These are phyloP conservation scores for Mongoloraphidia duomilia DNA, from an alignment of 2,888 invertebrate genomes.

Conservation along the genomic window DNA sequence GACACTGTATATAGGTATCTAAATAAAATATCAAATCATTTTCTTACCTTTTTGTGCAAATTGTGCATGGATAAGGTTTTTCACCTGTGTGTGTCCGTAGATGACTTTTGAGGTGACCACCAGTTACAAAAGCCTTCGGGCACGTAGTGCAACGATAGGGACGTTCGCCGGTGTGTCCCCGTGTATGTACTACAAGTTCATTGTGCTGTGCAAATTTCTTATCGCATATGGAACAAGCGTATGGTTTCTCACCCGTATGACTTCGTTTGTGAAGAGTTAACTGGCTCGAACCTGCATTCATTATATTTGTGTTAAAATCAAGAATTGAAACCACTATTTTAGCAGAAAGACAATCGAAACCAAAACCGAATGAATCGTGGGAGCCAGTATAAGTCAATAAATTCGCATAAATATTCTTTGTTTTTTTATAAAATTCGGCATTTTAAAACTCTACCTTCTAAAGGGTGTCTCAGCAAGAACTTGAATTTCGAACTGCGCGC, in stretches of 20 bases:
- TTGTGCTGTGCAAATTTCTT: constrained; percentile 7
- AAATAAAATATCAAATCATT: too few relatives aligned
- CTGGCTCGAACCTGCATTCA: constrained; percentile 5
- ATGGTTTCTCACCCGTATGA: constrained; percentile 8
- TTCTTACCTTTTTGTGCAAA: constrained; percentile 2
- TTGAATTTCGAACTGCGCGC: too few relatives aligned
- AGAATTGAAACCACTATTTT: not conserved
- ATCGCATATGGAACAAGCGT: constrained; percentile 3
- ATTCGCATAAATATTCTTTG: too few relatives aligned
- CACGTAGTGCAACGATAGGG: constrained; percentile 5
- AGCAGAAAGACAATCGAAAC: not conserved
- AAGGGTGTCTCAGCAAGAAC: too few relatives aligned
- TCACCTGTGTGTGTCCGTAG: constrained; percentile 7
- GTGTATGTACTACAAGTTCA: constrained; percentile 6
- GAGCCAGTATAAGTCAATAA: too few relatives aligned
- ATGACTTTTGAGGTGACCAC: constrained; percentile 6
- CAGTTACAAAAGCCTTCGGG: constrained; percentile 6
- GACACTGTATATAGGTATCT: too few relatives aligned
- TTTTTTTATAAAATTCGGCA: too few relatives aligned
- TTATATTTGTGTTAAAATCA: not conserved
- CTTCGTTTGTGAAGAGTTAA: constrained; percentile 5
- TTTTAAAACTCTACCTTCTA: too few relatives aligned
- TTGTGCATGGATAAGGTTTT: constrained; percentile 4
- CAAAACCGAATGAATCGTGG: too few relatives aligned
- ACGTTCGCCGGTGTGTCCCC: constrained; percentile 5